phyloP scores from a whole-genome alignment of 1,140 invertebrate species.

The Hycleus cichorii region DNA sequence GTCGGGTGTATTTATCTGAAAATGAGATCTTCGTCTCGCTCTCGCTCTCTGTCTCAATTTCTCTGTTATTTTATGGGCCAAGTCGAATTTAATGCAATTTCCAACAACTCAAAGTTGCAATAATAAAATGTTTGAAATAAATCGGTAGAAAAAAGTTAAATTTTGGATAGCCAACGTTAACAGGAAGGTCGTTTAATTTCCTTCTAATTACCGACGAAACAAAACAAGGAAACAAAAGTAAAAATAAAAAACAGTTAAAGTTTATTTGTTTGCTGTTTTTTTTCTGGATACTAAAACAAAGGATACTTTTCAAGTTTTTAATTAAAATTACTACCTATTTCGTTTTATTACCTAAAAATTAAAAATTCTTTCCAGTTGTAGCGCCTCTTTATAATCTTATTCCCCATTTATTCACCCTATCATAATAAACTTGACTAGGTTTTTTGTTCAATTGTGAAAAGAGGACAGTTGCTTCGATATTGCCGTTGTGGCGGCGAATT shows the following conservation, averaged over 20 bases:
- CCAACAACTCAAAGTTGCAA: conserved; percentile 27
- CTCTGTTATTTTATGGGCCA: conserved; percentile 30
- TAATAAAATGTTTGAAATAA: conserved; percentile 28
- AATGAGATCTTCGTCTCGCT: conserved; percentile 21
- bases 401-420: conserved; percentile 16
- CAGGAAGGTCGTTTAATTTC: conserved; percentile 32
- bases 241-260: conserved; percentile 22
- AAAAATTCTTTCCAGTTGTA: conserved; percentile 31
- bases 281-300: conserved; percentile 35
- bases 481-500: too few relatives aligned
- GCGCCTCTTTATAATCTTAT: conserved; percentile 20
- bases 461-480: too few relatives aligned
- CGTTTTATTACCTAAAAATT: conserved; percentile 39
- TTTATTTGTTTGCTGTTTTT: conserved; percentile 26
- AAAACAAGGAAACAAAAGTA: conserved; percentile 20
- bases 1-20: conserved; percentile 16
- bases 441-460: conserved; percentile 1
- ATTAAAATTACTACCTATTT: conserved; percentile 41
- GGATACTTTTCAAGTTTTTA: conserved; percentile 40
- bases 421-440: conserved; percentile 21
- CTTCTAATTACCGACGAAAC: conserved; percentile 32
- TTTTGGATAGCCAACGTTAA: conserved; percentile 18
- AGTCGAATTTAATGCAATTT: conserved; percentile 30
- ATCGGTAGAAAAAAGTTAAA: conserved; percentile 23
- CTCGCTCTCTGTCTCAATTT: too few relatives aligned